Base-by-base conservation (phyloP, 2,888 invertebrate species). In the Stomorhina lunata region DNA sequence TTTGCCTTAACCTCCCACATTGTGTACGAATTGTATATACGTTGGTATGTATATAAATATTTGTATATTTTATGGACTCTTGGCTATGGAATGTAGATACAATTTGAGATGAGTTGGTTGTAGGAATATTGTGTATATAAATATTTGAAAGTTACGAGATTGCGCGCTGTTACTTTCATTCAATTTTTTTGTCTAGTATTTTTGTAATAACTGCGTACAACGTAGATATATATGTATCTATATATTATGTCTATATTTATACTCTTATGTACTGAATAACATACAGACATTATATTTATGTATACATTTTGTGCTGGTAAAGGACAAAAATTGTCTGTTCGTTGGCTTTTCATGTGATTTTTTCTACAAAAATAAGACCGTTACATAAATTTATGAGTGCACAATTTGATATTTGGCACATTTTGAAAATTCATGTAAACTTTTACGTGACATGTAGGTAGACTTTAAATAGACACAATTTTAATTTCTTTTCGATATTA, bases 141-240 rank as follows among this genome's bases (percentile, higher is more conserved):
- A 20, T 15, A 53, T 61, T 45, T 66, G 71, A 34, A 71, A 57
- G 55, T 75, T 71, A 68, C 50, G 81, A 81, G 84, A 80, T 81
- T 80, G 78, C 78, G 81, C 71, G 87, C 86, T 88, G 88, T 87
- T 88, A 87, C 88, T 88, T 87, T 88, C 87, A 85, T 87, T 88
- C 86, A 86, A 86, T 85, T 85, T 86, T 87, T 86, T 85, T 34
- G 4, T 27, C 43, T 40, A 3, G 5, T n/a, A n/a, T 29, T 55
- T 69, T 43, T 55, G 3, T 12, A 85, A 69, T 66, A 84, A 80
- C 84, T 79, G 32, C 50, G 20, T 29, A 43, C 40, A 9, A n/a
- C 9, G 37, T 37, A 48, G 27, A 17, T 29, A 17, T 6, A 25
- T 37, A 40, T 25, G n/a, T 15, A 59, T 12, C 3, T 66, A 29